phyloP scores from a whole-genome alignment of 2,888 invertebrate genomes.

The Boloria euphrosyne region DNA sequence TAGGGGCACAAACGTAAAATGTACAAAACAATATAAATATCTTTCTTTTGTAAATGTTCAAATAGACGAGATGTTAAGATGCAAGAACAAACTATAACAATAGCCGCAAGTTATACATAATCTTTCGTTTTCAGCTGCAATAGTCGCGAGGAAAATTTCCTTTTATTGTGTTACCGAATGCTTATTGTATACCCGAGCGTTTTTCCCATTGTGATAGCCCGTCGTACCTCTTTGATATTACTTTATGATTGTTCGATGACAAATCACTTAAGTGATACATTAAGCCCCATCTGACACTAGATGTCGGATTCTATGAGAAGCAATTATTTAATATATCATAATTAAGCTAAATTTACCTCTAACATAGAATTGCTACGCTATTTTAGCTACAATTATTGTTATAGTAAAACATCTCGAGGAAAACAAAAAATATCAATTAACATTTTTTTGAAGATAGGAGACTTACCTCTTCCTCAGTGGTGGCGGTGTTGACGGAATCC shows the following conservation, averaged over 20 bases:
- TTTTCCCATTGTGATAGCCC: conserved; percentile 65
- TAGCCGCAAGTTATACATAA: conserved; percentile 12
- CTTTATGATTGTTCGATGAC: conserved; percentile 69
- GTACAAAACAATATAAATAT: too few relatives aligned
- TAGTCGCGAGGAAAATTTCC: conserved; percentile 49
- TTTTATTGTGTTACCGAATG: conserved; percentile 76
- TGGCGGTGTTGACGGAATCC: conserved; percentile 98
- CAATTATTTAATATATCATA: not conserved
- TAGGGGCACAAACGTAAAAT: too few relatives aligned
- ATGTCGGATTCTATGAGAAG: conserved; percentile 1
- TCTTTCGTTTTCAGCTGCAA: conserved; percentile 33
- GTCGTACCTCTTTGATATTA: conserved; percentile 60
- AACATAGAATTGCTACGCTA: too few relatives aligned
- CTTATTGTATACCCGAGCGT: conserved; percentile 73
- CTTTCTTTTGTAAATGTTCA: too few relatives aligned
- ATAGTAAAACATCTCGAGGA: too few relatives aligned
- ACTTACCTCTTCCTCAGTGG: conserved; percentile 97
- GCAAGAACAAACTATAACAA: conserved; percentile 2
- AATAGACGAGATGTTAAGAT: not conserved
- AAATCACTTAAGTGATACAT: conserved; percentile 69
- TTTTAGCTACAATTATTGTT: too few relatives aligned
- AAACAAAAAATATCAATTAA: too few relatives aligned
- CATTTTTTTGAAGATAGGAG: too few relatives aligned
- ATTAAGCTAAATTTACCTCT: too few relatives aligned
- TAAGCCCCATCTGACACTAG: conserved; percentile 54